phyloP scores from a whole-genome alignment of 2,888 invertebrate species.

The Heliconius erato region DNA sequence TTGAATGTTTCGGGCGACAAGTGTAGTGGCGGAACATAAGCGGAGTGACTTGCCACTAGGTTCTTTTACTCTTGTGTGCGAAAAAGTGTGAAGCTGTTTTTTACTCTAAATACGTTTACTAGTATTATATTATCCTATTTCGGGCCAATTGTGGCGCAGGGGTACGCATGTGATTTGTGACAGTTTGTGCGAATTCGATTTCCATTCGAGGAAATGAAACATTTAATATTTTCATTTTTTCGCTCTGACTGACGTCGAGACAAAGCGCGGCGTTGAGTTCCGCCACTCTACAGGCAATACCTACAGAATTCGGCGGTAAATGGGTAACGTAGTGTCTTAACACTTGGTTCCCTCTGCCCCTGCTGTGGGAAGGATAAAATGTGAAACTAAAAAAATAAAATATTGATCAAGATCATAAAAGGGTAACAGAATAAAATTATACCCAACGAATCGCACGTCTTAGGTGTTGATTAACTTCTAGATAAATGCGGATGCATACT shows the following conservation, averaged over 20 bases:
- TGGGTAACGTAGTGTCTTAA: not conserved
- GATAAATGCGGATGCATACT: conserved; percentile 42
- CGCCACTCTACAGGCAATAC: not conserved
- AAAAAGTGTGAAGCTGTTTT: too few relatives aligned
- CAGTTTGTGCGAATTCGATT: not conserved
- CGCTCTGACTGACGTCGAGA: not conserved
- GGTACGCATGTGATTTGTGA: too few relatives aligned
- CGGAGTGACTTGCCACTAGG: too few relatives aligned
- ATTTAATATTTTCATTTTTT: not conserved
- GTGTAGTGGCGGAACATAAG: too few relatives aligned
- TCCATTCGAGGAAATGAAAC: not conserved
- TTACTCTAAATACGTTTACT: not conserved
- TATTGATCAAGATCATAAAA: too few relatives aligned
- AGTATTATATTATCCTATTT: not conserved
- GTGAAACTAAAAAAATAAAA: not conserved
- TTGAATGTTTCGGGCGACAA: too few relatives aligned
- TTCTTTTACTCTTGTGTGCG: too few relatives aligned
- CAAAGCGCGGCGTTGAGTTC: not conserved
- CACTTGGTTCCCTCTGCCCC: not conserved
- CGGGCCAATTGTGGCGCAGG: too few relatives aligned
- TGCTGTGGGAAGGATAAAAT: not conserved
- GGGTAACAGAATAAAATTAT: not conserved
- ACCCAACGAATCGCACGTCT: not conserved
- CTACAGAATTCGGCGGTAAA: not conserved
- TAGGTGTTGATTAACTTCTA: conserved; percentile 37